phyloP scores from a whole-genome alignment of 2,888 invertebrate genomes.

The Idaea dimidiata region DNA sequence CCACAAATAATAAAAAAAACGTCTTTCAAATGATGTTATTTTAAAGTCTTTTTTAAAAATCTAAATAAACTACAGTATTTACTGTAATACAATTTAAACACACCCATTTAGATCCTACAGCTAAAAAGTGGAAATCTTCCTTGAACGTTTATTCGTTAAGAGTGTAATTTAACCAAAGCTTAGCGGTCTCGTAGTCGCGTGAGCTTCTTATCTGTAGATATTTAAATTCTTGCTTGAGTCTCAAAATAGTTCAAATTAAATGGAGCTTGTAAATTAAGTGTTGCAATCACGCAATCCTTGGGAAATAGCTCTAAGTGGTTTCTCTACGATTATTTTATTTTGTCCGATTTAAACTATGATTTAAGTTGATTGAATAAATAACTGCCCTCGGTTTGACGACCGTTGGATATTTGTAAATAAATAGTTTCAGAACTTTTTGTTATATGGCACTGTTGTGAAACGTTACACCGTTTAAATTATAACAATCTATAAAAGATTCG shows the following conservation, averaged over 20 bases:
- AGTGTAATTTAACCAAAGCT: slow-evolving; percentile 59
- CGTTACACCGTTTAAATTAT: too few species aligned
- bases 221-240: slow-evolving; percentile 67
- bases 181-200: slow-evolving; percentile 64
- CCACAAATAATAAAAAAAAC: neutral
- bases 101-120: slow-evolving; percentile 16
- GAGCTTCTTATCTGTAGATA: slow-evolving; percentile 75
- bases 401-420: too few species aligned
- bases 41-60: neutral
- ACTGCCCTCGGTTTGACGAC: too few species aligned
- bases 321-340: slow-evolving; percentile 60
- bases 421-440: too few species aligned
- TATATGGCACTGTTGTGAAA: too few species aligned
- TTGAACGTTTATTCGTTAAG: slow-evolving; percentile 59
- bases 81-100: neutral
- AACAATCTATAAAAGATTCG: too few species aligned
- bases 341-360: slow-evolving; percentile 40
- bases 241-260: slow-evolving; percentile 74
- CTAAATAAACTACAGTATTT: neutral
- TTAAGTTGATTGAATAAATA: slow-evolving; percentile 11
- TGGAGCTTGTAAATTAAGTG: slow-evolving; percentile 78
- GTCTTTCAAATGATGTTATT: neutral
- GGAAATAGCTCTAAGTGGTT: slow-evolving; percentile 76
- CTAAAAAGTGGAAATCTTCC: slow-evolving; percentile 40
- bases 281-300: slow-evolving; percentile 76